Evolutionary conservation across 2,888 invertebrate species (phyloP), one percentile per base, ranked within the genome.

Genomic region (Strigamia maritima): DNA sequence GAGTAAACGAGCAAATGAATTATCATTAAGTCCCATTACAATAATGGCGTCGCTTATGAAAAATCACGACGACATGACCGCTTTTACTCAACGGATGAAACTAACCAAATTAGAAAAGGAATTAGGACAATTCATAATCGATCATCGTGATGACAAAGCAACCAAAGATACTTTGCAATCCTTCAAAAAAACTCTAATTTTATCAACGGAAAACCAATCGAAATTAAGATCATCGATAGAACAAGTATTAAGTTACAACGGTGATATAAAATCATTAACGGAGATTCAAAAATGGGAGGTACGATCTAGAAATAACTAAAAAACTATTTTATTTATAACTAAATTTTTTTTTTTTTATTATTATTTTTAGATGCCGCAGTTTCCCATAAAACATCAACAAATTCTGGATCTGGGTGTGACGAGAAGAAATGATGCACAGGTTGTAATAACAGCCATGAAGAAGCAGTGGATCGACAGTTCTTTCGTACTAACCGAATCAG

Each of bases 81-180:
- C 87, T 0, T 85, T 97, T 14, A 90, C 94, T 84, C 86, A 87
- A 86, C 87, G 70, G 90, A 96, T 80, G 87, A 97, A 0, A 97
- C 88, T 97, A 80, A 95, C 97, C 0, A 90, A 90, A 16, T 93
- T 90, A 85, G 96, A 97, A 82, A 89, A 95, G 82, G 94, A 95
- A 82, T 86, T 96, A 81, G 90, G 91, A 1, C 87, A 92, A 26
- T 97, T 95, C 84, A 86, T 97, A 40, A 88, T 94, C 0, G 88
- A 90, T 82, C 89, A 94, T 83, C 89, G 94, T n/a, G n/a, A n/a
- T n/a, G n/a, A n/a, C n/a, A n/a, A n/a, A 82, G 88, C 88, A 65
- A 87, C 89, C 16, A 78, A 78, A 16, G 65, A 65, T 60, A 44
- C 81, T 16, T 86, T 81, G 83, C 90, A 90, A 81, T 90, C 90